Conservation (phyloP, 2,797 vertebrate genomes). For the Coccyzus lansbergi region DNA sequence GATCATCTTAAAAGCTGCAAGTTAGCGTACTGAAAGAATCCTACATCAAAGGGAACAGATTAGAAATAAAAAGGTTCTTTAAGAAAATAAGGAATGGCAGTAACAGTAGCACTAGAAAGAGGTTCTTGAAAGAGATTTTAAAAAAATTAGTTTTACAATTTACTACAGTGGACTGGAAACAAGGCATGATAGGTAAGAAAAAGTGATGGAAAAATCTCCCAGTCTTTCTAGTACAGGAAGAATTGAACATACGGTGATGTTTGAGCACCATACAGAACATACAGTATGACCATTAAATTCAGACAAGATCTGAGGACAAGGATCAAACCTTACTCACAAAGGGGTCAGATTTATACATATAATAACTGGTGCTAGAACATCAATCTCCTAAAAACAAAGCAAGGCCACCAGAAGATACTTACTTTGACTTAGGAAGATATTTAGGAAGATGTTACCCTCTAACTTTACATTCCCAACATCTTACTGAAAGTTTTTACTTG, state of each 20-base stretch:
- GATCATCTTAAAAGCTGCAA: not conserved
- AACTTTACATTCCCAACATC: not conserved
- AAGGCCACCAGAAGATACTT: not conserved
- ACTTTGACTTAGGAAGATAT: not conserved
- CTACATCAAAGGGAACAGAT: not conserved
- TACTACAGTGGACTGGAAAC: not conserved
- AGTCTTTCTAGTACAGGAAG: not conserved
- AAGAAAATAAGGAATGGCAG: not conserved
- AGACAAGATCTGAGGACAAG: not conserved
- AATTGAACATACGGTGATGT: not conserved
- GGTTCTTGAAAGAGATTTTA: not conserved
- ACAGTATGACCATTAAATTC: not conserved
- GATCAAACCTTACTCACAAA: not conserved
- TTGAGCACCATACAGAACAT: not conserved
- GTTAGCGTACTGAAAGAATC: not conserved
- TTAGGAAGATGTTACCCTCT: not conserved
- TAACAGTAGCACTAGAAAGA: not conserved
- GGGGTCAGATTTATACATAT: not conserved
- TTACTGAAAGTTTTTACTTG: not conserved
- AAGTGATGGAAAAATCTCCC: not conserved
- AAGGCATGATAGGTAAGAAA: not conserved
- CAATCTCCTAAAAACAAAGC: not conserved
- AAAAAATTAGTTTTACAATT: not conserved
- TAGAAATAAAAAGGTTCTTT: not conserved
- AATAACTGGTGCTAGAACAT: not conserved